phyloP scores from a whole-genome alignment of 2,113 vertebrate species.

The Gymnorhina tibicen region DNA sequence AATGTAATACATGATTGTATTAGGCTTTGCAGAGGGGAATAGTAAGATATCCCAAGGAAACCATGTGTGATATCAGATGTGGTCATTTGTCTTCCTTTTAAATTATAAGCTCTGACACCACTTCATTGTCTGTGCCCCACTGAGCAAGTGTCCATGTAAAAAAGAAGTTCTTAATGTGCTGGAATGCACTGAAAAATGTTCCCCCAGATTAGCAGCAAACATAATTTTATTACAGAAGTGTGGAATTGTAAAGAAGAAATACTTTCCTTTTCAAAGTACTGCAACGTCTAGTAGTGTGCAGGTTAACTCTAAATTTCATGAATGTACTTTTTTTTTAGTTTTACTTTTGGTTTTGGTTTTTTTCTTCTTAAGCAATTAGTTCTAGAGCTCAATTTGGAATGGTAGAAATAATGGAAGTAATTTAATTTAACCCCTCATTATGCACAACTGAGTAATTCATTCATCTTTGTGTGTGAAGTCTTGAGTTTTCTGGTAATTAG shows the following conservation, averaged over 20 bases:
- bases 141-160: conserved; percentile 11
- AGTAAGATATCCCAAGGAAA: conserved; percentile 65
- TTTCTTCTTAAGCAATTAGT: neutral
- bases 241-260: neutral
- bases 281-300: rapidly evolving
- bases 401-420: neutral
- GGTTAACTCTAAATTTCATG: neutral
- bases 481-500: neutral
- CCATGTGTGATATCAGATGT: conserved; percentile 66
- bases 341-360: too few relatives aligned
- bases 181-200: neutral
- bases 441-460: neutral
- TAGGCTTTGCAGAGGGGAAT: conserved; percentile 55
- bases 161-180: neutral
- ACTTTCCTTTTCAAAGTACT: neutral
- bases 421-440: neutral
- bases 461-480: neutral
- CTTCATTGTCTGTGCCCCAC: conserved; percentile 49
- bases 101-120: conserved; percentile 56
- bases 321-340: neutral
- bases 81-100: conserved; percentile 70
- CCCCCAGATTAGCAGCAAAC: neutral
- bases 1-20: conserved; percentile 57
- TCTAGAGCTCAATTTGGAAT: neutral
- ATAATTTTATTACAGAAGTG: neutral